phyloP scores from a whole-genome alignment of 2,113 vertebrate genomes.

The Excalfactoria chinensis region DNA sequence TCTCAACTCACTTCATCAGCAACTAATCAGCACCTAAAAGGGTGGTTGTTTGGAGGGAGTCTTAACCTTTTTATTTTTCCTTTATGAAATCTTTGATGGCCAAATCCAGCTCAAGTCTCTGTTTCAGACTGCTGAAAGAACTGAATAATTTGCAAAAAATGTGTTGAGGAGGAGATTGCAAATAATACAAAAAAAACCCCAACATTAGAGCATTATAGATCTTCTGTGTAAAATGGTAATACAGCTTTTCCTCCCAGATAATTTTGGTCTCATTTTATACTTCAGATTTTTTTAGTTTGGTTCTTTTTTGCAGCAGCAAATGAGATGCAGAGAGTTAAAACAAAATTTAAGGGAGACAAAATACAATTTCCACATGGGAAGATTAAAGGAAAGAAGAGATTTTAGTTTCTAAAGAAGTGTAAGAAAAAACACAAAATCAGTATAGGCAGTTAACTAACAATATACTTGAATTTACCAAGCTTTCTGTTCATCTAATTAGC shows the following conservation, averaged over 20 bases:
- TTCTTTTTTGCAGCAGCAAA: neutral
- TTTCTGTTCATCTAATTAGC: neutral
- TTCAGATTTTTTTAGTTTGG: neutral
- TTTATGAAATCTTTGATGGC: neutral
- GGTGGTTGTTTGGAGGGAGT: slow-evolving; percentile 10
- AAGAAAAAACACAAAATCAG: neutral
- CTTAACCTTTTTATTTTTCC: neutral
- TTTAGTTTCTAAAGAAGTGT: neutral
- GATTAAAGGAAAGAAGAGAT: neutral
- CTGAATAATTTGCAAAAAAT: slow-evolving; percentile 26
- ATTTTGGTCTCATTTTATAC: neutral
- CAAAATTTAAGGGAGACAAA: slow-evolving; percentile 16
- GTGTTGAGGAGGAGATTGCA: neutral
- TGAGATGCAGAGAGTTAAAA: neutral
- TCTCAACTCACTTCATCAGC: neutral
- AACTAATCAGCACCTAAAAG: neutral
- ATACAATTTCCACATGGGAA: neutral
- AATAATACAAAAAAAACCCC: neutral
- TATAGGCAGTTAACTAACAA: neutral
- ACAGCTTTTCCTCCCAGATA: neutral
- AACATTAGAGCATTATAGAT: neutral
- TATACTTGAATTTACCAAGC: neutral
- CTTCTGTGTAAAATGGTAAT: neutral
- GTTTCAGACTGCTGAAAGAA: neutral
- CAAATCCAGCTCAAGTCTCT: neutral